Percentiles rank a stretch among this genome's conserved stretches.
phyloP scores from a whole-genome alignment of 2,797 vertebrate species.

The Oreortyx pictus region DNA sequence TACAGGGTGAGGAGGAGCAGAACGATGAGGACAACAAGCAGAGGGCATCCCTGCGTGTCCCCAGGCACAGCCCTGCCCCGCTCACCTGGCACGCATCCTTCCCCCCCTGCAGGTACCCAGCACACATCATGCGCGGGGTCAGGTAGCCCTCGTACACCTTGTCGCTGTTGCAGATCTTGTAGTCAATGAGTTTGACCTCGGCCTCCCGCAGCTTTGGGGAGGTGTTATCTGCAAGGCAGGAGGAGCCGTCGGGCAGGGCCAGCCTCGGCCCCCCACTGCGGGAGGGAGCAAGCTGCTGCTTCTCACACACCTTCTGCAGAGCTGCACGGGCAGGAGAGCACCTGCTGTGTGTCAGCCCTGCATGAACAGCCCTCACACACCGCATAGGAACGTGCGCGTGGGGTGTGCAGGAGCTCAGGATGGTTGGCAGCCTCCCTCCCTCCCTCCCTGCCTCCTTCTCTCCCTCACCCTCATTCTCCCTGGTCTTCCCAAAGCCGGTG shows the following conservation, averaged over 20 bases:
- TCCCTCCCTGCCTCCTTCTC: background rate
- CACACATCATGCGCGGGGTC: conserved; percentile 90
- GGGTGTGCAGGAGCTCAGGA: background rate
- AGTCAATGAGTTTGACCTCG: conserved; percentile 84
- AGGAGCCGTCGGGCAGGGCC: background rate
- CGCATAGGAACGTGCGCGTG: accelerated
- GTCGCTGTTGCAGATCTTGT: conserved; percentile 81
- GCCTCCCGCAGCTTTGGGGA: conserved; percentile 87
- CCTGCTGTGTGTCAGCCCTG: accelerated
- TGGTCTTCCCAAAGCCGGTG: conserved; percentile 88
- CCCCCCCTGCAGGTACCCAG: conserved; percentile 87
- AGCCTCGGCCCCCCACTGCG: background rate
- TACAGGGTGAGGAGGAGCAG: background rate
- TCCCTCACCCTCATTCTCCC: conserved; percentile 78
- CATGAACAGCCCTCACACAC: accelerated
- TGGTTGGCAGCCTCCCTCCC: background rate
- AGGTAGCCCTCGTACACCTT: conserved; percentile 83
- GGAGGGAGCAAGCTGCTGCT: background rate
- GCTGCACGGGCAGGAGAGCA: accelerated
- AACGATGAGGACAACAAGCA: background rate
- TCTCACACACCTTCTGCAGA: background rate
- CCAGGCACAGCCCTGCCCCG: background rate
- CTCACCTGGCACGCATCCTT: conserved; percentile 92
- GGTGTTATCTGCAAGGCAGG: conserved; percentile 72
- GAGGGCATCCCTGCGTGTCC: background rate